Evolutionary conservation across 1,140 invertebrate genomes (phyloP), one percentile per base, ranked within the genome.

Genomic region (Meloidogyne floridensis): DNA sequence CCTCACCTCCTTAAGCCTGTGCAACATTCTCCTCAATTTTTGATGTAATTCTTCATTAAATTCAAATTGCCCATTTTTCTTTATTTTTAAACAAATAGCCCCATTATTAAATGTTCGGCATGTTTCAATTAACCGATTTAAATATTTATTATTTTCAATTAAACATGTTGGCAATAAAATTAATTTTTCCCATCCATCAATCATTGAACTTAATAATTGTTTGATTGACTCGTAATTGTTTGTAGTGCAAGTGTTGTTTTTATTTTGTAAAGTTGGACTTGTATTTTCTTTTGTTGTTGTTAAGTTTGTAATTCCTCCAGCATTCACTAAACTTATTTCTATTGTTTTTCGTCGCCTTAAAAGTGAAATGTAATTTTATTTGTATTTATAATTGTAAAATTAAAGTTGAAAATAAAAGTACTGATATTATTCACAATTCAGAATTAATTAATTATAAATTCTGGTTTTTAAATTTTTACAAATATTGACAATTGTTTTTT

Each of bases 31-130:
- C 65, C 59, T 56, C 42, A 83, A 80, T 15, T 84, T 69, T 77
- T 32, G 42, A n/a, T 84, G 82, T 10, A 76, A 74, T 51, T 83
- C 71, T 8, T 72, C 72, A 53, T 42, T 11, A 59, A 83, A 83
- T 42, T 83, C 82, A 47, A 83, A 84, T 59, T 70, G 71, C 1
- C 82, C 82, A 47, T 83, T 84, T 74, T 77, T 83, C 2, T 47
- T 77, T 8, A 80, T 43, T 51, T 85, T 71, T 54, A 59, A 32
- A 65, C 53, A 83, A 51, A 47, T 83, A 71, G 32, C 32, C 32
- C 20, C 65, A 69, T 54, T 32, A 32, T 32, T 65, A 65, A n/a
- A 65, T n/a, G 59, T n/a, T 6, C n/a, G 3, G 7, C 59, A 65
- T n/a, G 15, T n/a, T n/a, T 81, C 18, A 20, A 82, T 72, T 72